Conservation (phyloP, 2,888 invertebrate genomes). For the Perdita meconis region DNA sequence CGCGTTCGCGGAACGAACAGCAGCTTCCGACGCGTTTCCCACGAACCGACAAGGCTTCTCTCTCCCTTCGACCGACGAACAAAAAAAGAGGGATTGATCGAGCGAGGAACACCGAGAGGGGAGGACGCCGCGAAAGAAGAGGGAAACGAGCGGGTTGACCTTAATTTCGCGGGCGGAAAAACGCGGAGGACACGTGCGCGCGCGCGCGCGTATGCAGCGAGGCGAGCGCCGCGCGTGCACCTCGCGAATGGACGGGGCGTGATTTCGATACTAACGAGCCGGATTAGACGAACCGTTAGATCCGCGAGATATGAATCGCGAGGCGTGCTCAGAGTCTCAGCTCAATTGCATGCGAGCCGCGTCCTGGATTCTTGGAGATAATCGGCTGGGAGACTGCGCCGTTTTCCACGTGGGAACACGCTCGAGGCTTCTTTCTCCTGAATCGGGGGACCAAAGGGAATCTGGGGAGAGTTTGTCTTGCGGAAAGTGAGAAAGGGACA, state of each 20-base stretch:
- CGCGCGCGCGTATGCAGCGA: slow-evolving; percentile 18
- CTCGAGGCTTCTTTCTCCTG: neutral
- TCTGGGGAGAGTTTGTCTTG: neutral
- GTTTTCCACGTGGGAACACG: slow-evolving; percentile 37
- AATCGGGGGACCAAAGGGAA: neutral
- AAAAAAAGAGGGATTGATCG: neutral
- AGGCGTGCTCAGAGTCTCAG: slow-evolving; percentile 10
- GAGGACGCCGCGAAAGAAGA: neutral
- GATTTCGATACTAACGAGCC: slow-evolving; percentile 65
- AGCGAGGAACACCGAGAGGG: neutral
- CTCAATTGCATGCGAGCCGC: slow-evolving; percentile 32
- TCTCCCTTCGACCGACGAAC: slow-evolving; percentile 11
- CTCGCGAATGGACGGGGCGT: slow-evolving; percentile 52
- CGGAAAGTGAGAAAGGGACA: no score
- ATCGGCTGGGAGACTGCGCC: slow-evolving; percentile 11
- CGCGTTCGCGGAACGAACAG: slow-evolving; percentile 25
- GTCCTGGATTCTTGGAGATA: slow-evolving; percentile 47
- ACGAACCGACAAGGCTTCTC: slow-evolving; percentile 39
- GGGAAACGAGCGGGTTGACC: slow-evolving; percentile 51
- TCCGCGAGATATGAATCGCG: slow-evolving; percentile 50
- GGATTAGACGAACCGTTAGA: slow-evolving; percentile 68
- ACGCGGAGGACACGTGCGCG: slow-evolving; percentile 25
- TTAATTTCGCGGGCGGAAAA: slow-evolving; percentile 64
- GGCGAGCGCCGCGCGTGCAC: slow-evolving; percentile 35
- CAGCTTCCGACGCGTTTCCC: slow-evolving; percentile 53